Percentiles rank a stretch among this genome's conserved stretches.
Conservation (phyloP, 2,888 invertebrate genomes). For the Merodon equestris region DNA sequence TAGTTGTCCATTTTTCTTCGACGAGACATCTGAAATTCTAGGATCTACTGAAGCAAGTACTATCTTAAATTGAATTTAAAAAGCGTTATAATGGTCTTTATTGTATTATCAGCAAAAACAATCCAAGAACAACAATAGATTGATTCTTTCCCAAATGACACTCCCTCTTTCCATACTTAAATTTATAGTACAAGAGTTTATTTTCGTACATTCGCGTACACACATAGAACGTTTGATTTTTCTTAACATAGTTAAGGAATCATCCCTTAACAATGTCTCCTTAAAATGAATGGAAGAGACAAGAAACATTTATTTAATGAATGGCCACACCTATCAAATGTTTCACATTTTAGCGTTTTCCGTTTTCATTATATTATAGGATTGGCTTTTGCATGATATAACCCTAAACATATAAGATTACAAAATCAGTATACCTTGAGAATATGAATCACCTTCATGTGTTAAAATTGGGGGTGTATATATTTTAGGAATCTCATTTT, state of each 20-base stretch:
- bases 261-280: slow-evolving; percentile 37
- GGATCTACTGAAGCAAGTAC: too few relatives aligned
- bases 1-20: background rate
- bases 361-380: slow-evolving; percentile 37
- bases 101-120: background rate
- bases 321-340: slow-evolving; percentile 55
- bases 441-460: too few relatives aligned
- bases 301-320: slow-evolving; percentile 56
- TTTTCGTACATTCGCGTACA: too few relatives aligned
- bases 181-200: too few relatives aligned
- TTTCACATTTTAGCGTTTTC: slow-evolving; percentile 39
- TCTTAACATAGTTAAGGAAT: slow-evolving; percentile 22
- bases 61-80: too few relatives aligned
- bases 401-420: slow-evolving; percentile 32
- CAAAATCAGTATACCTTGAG: background rate
- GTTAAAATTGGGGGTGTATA: too few relatives aligned
- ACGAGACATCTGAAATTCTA: too few relatives aligned
- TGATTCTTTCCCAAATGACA: slow-evolving; percentile 19
- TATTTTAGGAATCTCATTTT: too few relatives aligned
- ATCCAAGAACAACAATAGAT: background rate
- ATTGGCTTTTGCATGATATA: slow-evolving; percentile 47
- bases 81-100: too few relatives aligned
- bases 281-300: slow-evolving; percentile 21
- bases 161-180: slow-evolving; percentile 27
- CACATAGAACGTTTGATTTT: background rate